Percentiles rank a stretch among this genome's conserved stretches.
Evolutionary conservation across 2,888 invertebrate genomes (phyloP).

Genomic region (Troilus luridus): DNA sequence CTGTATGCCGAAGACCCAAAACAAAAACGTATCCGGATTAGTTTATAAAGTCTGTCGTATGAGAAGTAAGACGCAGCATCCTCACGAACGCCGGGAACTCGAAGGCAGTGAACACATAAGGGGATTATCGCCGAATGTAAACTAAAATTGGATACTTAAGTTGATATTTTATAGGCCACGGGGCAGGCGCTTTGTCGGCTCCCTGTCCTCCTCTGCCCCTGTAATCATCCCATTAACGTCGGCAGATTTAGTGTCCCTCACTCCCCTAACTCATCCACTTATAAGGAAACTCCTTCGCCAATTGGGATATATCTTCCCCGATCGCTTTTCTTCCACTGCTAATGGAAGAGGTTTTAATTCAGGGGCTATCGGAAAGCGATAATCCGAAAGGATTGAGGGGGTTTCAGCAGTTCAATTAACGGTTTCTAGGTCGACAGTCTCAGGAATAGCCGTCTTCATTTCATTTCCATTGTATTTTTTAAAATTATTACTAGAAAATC

Average conservation of each 20-base stretch:
- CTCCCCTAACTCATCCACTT: slow-evolving; percentile 25
- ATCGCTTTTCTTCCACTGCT: slow-evolving; percentile 4
- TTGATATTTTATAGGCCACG: slow-evolving; percentile 44
- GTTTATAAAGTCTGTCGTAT: slow-evolving; percentile 11
- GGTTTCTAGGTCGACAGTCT: not conserved
- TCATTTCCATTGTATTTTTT: not conserved
- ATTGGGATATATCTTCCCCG: not conserved
- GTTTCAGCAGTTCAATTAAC: slow-evolving; percentile 41
- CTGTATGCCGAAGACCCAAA: not conserved
- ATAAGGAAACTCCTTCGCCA: slow-evolving; percentile 24
- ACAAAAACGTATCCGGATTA: not conserved
- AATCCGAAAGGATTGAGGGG: slow-evolving; percentile 21
- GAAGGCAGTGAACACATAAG: not conserved
- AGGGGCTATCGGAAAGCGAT: slow-evolving; percentile 37
- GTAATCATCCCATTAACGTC: slow-evolving; percentile 20
- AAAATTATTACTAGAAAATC: not conserved
- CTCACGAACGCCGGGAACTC: not conserved
- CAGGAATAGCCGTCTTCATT: not conserved
- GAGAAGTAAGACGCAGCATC: not conserved
- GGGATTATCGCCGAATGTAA: slow-evolving; percentile 50
- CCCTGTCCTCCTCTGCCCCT: not conserved
- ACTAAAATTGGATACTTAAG: slow-evolving; percentile 53
- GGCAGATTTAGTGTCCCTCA: slow-evolving; percentile 30
- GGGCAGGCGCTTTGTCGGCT: slow-evolving; percentile 44
- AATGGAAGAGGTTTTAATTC: slow-evolving; percentile 32